Percentiles rank a stretch among this genome's conserved stretches.
Conservation (phyloP, 2,113 vertebrate genomes). For the Equus quagga region DNA sequence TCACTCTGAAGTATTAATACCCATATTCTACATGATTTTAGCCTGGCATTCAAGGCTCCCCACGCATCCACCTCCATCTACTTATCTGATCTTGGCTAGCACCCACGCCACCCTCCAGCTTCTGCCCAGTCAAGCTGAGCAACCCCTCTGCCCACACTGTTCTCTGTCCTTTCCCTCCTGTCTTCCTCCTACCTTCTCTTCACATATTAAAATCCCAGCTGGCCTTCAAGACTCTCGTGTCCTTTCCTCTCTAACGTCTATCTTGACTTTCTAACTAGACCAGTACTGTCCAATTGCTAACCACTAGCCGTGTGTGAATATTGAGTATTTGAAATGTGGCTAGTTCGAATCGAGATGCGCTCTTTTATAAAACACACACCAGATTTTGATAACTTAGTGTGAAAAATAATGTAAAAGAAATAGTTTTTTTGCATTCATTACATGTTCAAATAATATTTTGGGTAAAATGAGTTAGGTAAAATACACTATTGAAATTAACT, state of each 20-base stretch:
- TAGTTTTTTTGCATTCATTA: not conserved
- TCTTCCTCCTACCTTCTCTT: not conserved
- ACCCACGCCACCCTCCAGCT: not conserved
- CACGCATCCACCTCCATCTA: not conserved
- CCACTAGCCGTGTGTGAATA: not conserved
- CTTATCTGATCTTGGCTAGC: not conserved
- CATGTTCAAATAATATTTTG: not conserved
- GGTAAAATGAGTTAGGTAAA: not conserved
- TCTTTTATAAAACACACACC: not conserved
- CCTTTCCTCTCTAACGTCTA: not conserved
- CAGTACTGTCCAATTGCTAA: not conserved
- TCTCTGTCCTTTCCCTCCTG: not conserved
- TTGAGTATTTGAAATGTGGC: not conserved
- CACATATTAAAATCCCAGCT: not conserved
- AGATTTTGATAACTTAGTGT: not conserved
- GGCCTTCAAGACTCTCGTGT: not conserved
- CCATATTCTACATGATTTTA: not conserved
- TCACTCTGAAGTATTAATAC: not conserved
- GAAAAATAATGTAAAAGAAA: constrained; percentile 44
- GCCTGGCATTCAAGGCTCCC: not conserved
- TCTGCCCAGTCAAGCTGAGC: not conserved
- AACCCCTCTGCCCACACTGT: not conserved
- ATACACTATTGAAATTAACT: constrained; percentile 18
- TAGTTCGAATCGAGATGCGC: not conserved
- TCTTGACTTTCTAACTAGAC: not conserved